Base-by-base conservation (phyloP, 2,113 vertebrate genomes). In the Casuarius casuarius region DNA sequence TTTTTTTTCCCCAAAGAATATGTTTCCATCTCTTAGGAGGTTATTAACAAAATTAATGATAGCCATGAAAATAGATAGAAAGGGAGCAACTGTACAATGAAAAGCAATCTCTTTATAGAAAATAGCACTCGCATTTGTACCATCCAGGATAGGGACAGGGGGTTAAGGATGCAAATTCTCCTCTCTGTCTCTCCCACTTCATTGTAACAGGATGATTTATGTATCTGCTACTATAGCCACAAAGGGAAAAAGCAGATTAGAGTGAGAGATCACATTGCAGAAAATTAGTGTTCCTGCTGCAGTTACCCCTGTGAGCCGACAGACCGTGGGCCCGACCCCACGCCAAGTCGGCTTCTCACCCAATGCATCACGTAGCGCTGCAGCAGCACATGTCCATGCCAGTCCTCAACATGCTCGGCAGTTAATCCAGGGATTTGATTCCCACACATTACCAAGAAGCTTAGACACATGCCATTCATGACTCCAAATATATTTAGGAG, bases 211-310 rank as follows among this genome's bases (percentile, higher is more conserved):
- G 79, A 35, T 66, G 25, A 22, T 86, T 84, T 79, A 48, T 87
- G 15, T 70, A 58, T 82, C 80, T 63, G 35, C 46, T 31, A 42
- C 90, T 40, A 12, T 63, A 84, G 35, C 72, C 22, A 6, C 70
- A 83, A 77, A 87, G 67, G 91, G 89, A 77, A 91, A 96, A 94
- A 90, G 52, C 54, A 67, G 80, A 83, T 97, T 94, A 94, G 84
- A 58, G 44, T 1, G 2, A 95, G 86, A n/a, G 90, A 94, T 93
- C 95, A 86, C 12, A 1, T 96, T 95, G 97, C 93, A 90, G 89
- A 96, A 97, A 92, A 94, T 86, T n/a, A 75, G 29, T 78, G 80
- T 92, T 95, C 76, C 70, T 89, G 51, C 54, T 67, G 44, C 75
- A 65, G 51, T 85, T 91, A 78, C 67, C 51, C 54, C 77, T 68